These are phyloP conservation scores for Drosophila pectinifera DNA, from an alignment of 1,140 invertebrate species.

Conservation along the genomic window DNA sequence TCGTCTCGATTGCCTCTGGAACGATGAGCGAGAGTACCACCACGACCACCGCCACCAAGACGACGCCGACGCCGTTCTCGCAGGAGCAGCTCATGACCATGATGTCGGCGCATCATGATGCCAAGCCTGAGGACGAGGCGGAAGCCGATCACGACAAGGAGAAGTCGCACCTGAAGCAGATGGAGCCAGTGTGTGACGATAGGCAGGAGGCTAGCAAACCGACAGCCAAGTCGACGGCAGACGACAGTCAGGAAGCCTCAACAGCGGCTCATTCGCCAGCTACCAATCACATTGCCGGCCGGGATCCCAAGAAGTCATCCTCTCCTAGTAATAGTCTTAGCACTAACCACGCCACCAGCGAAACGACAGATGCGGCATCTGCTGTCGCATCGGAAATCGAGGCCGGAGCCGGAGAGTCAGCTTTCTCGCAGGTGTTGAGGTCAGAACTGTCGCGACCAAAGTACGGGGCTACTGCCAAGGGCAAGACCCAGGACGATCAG, in stretches of 20 bases:
- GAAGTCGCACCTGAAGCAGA: neutral
- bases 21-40: slow-evolving; percentile 79
- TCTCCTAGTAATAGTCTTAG: slow-evolving; percentile 29
- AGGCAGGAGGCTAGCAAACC: neutral
- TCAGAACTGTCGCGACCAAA: slow-evolving; percentile 33
- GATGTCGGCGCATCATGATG: slow-evolving; percentile 62
- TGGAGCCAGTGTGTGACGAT: neutral
- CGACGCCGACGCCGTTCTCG: slow-evolving; percentile 71
- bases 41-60: slow-evolving; percentile 79
- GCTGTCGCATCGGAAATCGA: neutral
- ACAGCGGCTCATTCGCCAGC: neutral
- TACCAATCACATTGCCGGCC: slow-evolving; percentile 20
- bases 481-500: slow-evolving; percentile 75
- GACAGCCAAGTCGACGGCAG: neutral
- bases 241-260: neutral
- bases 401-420: neutral
- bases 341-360: slow-evolving; percentile 5
- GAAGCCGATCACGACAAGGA: slow-evolving; percentile 8
- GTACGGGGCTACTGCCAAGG: slow-evolving; percentile 63
- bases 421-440: slow-evolving; percentile 27
- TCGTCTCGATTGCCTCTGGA: slow-evolving; percentile 79
- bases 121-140: slow-evolving; percentile 6
- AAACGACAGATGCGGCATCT: neutral
- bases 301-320: slow-evolving; percentile 18
- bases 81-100: slow-evolving; percentile 62